Evolutionary conservation across 1,140 invertebrate species (phyloP).

Genomic region (Zophobas atratus): DNA sequence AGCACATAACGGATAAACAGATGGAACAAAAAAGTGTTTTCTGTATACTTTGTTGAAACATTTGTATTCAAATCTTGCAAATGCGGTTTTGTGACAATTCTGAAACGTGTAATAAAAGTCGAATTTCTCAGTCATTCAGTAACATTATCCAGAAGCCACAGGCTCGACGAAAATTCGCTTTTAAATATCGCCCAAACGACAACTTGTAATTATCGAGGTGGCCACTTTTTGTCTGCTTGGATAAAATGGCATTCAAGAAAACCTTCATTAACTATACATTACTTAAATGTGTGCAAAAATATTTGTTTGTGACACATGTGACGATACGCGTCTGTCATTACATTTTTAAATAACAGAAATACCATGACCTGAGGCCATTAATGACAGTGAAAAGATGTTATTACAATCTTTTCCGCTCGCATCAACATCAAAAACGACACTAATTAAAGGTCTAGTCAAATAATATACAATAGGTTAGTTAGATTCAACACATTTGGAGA

Average conservation of each 20-base stretch:
- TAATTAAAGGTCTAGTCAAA: slow-evolving; percentile 11
- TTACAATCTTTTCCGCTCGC: slow-evolving; percentile 17
- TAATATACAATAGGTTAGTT: slow-evolving; percentile 21
- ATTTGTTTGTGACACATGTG: slow-evolving; percentile 15
- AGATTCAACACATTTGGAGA: slow-evolving; percentile 6
- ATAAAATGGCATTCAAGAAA: slow-evolving; percentile 34
- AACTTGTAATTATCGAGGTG: neutral
- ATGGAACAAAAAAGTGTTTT: no score
- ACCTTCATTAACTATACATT: slow-evolving; percentile 32
- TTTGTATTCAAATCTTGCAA: no score
- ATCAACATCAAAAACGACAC: slow-evolving; percentile 6
- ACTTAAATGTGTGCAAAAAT: slow-evolving; percentile 33
- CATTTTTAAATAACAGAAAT: slow-evolving; percentile 38
- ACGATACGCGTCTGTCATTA: slow-evolving; percentile 10
- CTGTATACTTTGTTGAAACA: no score
- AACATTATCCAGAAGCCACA: slow-evolving; percentile 19
- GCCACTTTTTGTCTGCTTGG: slow-evolving; percentile 17
- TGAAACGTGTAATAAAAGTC: neutral
- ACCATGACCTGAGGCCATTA: slow-evolving; percentile 14
- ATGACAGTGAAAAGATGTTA: slow-evolving; percentile 22
- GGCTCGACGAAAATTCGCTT: slow-evolving; percentile 4
- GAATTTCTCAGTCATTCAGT: neutral
- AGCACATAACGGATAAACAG: no score
- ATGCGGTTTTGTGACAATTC: no score
- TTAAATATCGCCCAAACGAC: neutral